phyloP scores from a whole-genome alignment of 2,797 vertebrate species.

The Morelia viridis region DNA sequence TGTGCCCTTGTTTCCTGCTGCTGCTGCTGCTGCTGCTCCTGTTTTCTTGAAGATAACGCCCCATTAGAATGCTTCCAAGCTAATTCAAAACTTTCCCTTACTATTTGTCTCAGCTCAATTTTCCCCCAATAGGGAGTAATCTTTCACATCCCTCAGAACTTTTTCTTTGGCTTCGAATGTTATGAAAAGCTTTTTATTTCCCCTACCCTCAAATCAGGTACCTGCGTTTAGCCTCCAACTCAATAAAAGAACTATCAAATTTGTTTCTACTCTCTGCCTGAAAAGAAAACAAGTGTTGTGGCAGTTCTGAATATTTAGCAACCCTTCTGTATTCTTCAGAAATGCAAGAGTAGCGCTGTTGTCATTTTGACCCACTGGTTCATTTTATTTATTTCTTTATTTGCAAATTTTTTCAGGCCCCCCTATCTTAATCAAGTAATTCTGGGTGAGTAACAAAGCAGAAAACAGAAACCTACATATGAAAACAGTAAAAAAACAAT shows the following conservation, averaged over 20 bases:
- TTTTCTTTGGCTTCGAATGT: neutral
- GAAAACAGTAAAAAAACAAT: neutral
- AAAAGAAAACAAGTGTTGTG: neutral
- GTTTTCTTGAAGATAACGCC: neutral
- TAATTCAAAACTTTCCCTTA: conserved; percentile 26
- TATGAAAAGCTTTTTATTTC: neutral
- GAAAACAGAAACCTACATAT: neutral
- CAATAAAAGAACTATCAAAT: neutral
- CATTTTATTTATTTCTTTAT: neutral
- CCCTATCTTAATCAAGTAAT: neutral
- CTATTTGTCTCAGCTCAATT: neutral
- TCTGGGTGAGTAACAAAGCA: neutral
- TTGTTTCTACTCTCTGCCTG: neutral
- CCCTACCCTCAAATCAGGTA: neutral
- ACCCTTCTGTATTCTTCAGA: neutral
- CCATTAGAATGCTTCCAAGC: conserved; percentile 24
- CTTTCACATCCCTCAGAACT: neutral
- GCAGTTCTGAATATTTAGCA: neutral
- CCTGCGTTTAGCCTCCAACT: neutral
- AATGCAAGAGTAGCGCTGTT: neutral
- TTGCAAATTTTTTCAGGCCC: neutral
- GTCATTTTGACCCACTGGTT: neutral
- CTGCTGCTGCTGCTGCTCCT: neutral
- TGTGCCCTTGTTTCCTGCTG: neutral
- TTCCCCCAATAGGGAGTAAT: neutral